These are phyloP conservation scores for Momotus momota DNA, from an alignment of 2,797 vertebrate genomes.

Conservation along the genomic window DNA sequence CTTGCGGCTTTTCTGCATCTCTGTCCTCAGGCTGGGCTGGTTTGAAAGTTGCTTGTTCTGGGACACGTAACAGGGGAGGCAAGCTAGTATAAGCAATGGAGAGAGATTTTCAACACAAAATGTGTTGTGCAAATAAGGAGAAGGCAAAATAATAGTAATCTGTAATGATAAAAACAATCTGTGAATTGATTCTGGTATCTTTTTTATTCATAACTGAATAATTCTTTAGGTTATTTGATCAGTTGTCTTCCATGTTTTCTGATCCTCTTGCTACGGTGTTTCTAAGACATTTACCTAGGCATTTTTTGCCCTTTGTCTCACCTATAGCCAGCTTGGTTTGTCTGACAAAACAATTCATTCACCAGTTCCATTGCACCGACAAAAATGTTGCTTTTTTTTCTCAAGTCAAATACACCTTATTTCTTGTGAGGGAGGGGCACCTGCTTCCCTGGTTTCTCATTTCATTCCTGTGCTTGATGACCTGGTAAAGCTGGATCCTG, in stretches of 20 bases:
- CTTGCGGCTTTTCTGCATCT: neutral
- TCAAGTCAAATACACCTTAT: neutral
- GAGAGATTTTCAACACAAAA: neutral
- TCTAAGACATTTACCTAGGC: neutral
- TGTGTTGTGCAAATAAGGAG: neutral
- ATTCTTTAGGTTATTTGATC: neutral
- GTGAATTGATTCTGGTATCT: neutral
- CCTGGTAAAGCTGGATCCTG: neutral
- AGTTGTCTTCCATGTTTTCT: neutral
- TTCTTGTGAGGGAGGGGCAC: neutral
- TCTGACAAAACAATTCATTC: neutral
- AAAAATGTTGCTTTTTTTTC: neutral
- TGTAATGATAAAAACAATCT: neutral
- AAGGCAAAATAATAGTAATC: neutral
- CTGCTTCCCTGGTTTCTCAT: neutral
- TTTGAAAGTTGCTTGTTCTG: neutral
- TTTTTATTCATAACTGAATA: neutral
- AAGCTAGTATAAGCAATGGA: neutral
- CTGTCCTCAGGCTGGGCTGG: neutral
- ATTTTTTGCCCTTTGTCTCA: neutral
- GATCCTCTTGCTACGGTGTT: neutral
- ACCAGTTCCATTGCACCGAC: neutral
- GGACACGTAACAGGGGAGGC: neutral
- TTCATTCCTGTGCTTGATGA: neutral
- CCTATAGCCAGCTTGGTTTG: neutral